Percentiles rank a stretch among this genome's conserved stretches.
These are phyloP conservation scores for Meda fulgida DNA, from an alignment of 2,797 vertebrate species.

Conservation along the genomic window DNA sequence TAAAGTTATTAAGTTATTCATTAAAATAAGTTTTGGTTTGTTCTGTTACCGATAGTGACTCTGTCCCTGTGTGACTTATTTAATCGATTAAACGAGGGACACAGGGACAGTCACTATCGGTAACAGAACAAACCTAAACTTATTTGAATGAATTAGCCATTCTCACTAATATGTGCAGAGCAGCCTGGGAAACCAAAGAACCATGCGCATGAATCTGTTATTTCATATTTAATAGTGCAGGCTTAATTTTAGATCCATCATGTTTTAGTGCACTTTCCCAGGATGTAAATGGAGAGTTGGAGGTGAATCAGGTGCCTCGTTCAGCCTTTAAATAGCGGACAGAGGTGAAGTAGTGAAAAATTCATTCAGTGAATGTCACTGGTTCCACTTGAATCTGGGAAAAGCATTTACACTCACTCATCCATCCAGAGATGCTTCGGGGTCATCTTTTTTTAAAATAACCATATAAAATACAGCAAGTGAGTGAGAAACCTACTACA, in stretches of 20 bases:
- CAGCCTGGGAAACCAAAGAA: background rate
- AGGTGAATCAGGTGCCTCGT: background rate
- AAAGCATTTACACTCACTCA: background rate
- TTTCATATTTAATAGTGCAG: background rate
- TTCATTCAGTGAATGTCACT: background rate
- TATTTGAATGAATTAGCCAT: background rate
- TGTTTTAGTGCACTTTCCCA: conserved; percentile 3
- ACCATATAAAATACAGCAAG: background rate
- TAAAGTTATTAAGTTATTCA: too few species aligned
- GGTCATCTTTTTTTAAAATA: background rate
- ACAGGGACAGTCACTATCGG: background rate
- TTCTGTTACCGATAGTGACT: too few species aligned
- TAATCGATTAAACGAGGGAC: background rate
- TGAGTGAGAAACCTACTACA: background rate
- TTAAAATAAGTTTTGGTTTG: too few species aligned
- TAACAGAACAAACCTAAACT: background rate
- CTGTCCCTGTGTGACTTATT: background rate
- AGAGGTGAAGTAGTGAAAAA: background rate
- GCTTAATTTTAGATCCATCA: background rate
- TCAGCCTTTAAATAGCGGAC: background rate
- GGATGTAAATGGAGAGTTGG: background rate
- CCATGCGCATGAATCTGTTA: background rate
- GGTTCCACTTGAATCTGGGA: conserved; percentile 7
- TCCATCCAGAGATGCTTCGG: background rate
- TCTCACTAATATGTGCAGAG: background rate